Conservation (phyloP, 2,888 invertebrate genomes). For the Mellilla xanthometata region DNA sequence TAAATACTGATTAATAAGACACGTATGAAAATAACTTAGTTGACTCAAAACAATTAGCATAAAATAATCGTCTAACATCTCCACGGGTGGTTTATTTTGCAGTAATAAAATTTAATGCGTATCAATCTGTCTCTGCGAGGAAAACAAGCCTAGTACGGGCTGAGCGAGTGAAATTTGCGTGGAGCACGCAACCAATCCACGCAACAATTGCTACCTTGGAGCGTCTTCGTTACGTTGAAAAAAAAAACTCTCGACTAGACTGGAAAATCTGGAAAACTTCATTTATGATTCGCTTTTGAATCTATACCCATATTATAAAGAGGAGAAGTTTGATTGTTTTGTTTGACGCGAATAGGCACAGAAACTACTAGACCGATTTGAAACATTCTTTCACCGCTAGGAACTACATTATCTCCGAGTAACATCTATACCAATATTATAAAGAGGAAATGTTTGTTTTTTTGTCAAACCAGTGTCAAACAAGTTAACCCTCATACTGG, state of each 20-base stretch:
- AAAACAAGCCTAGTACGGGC: conserved; percentile 30
- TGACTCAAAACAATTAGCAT: neutral
- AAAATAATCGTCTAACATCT: too few relatives aligned
- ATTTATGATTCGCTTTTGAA: conserved; percentile 62
- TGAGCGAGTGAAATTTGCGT: conserved; percentile 59
- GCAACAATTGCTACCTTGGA: conserved; percentile 63
- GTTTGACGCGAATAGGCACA: too few relatives aligned
- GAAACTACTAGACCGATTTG: too few relatives aligned
- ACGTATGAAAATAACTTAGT: neutral
- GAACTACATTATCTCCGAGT: too few relatives aligned
- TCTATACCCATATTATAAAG: too few relatives aligned
- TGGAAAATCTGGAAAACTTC: conserved; percentile 67
- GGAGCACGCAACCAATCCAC: conserved; percentile 63
- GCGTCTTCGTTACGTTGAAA: conserved; percentile 57
- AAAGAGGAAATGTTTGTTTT: too few relatives aligned
- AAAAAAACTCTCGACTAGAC: conserved; percentile 51
- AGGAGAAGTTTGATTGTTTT: too few relatives aligned
- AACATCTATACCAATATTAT: too few relatives aligned
- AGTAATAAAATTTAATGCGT: conserved; percentile 7
- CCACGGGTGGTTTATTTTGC: neutral
- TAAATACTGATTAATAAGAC: too few relatives aligned
- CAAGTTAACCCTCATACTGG: too few relatives aligned
- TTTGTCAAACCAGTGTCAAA: too few relatives aligned
- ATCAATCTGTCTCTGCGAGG: conserved; percentile 24
- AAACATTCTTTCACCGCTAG: too few relatives aligned